phyloP scores from a whole-genome alignment of 2,888 invertebrate genomes.

The Dyspetes luteomarginatus region DNA sequence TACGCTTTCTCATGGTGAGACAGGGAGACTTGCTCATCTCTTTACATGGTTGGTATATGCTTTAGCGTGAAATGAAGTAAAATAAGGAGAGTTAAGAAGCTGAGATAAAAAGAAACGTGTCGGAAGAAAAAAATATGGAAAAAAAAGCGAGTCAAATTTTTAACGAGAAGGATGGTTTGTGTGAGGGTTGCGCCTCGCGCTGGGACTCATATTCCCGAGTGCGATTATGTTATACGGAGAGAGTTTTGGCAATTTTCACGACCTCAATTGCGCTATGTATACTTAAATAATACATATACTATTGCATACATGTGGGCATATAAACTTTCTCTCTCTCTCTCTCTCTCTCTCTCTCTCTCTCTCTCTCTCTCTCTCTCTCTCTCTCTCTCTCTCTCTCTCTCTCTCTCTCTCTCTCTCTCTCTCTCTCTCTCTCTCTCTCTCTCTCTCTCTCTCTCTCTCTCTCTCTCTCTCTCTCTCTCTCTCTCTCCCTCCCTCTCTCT shows the following conservation, averaged over 20 bases:
- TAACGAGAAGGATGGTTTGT: slow-evolving; percentile 5
- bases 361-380: neutral
- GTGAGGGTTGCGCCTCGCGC: slow-evolving; percentile 34
- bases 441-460: neutral
- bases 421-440: neutral
- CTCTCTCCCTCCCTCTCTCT: neutral
- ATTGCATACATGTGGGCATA: neutral
- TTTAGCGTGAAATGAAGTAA: slow-evolving; percentile 61
- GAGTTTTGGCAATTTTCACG: slow-evolving; percentile 46
- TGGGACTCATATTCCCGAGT: slow-evolving; percentile 38
- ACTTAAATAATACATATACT: neutral
- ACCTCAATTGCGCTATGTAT: slow-evolving; percentile 43
- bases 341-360: neutral
- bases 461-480: neutral
- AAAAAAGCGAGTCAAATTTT: slow-evolving; percentile 36
- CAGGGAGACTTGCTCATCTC: slow-evolving; percentile 16
- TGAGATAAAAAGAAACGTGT: slow-evolving; percentile 41
- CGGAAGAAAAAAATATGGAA: neutral
- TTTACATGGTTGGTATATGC: slow-evolving; percentile 12
- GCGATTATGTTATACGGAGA: slow-evolving; percentile 29
- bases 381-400: neutral
- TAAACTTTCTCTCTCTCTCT: slow-evolving; percentile 22
- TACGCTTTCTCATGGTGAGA: slow-evolving; percentile 15
- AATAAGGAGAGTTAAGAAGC: slow-evolving; percentile 58
- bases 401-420: neutral